Conservation (phyloP, 2,113 vertebrate species). For the Cyanoliseus patagonus region DNA sequence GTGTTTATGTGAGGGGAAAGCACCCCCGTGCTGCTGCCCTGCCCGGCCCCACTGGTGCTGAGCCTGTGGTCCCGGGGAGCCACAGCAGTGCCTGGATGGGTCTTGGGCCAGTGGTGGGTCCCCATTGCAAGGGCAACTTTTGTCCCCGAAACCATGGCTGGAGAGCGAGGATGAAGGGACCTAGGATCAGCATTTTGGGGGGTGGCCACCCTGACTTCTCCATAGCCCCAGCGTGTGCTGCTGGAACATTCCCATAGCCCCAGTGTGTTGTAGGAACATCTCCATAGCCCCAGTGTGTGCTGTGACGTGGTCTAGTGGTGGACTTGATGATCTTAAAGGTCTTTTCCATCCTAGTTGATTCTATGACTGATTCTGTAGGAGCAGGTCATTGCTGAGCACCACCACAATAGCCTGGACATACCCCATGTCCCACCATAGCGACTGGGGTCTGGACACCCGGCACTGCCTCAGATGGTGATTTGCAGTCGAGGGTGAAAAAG, state of each 20-base stretch:
- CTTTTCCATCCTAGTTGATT: background rate
- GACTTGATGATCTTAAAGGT: background rate
- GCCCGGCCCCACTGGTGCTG: background rate
- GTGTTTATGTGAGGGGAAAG: constrained; percentile 48
- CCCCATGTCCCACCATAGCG: rapidly evolving
- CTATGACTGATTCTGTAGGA: background rate
- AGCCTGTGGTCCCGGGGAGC: rapidly evolving
- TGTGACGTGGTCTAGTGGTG: background rate
- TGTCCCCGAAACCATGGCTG: rapidly evolving
- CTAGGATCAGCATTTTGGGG: rapidly evolving
- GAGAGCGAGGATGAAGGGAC: rapidly evolving
- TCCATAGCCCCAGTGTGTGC: background rate
- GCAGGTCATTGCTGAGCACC: rapidly evolving
- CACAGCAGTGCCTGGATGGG: rapidly evolving
- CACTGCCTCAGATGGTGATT: rapidly evolving
- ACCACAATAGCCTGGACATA: rapidly evolving
- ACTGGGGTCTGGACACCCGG: rapidly evolving
- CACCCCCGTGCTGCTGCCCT: background rate
- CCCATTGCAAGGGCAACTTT: rapidly evolving
- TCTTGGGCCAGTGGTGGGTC: rapidly evolving
- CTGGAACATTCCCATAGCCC: background rate
- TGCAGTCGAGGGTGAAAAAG: background rate
- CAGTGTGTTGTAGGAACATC: background rate
- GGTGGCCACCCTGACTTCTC: rapidly evolving
- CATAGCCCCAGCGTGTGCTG: rapidly evolving